phyloP scores from a whole-genome alignment of 2,888 invertebrate genomes.

The Herminia tarsipennalis region DNA sequence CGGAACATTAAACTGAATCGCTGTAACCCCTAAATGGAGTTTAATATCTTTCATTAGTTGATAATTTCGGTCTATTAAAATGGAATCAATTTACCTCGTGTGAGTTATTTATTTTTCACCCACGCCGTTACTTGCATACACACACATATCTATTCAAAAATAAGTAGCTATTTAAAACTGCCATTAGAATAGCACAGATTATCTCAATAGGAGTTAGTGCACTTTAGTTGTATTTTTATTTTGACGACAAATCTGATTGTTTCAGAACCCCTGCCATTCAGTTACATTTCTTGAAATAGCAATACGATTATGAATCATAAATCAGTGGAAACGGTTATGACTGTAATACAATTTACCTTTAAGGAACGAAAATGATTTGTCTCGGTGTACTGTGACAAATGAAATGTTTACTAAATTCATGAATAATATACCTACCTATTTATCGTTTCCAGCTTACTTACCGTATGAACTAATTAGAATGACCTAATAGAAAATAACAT shows the following conservation, averaged over 20 bases:
- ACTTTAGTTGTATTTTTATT: too few relatives aligned
- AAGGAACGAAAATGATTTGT: conserved; percentile 56
- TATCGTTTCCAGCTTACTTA: conserved; percentile 37
- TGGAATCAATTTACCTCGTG: conserved; percentile 49
- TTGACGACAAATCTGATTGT: too few relatives aligned
- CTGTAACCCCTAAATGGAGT: conserved; percentile 50
- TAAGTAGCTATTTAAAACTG: too few relatives aligned
- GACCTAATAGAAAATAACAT: too few relatives aligned
- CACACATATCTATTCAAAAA: background rate
- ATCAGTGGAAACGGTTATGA: conserved; percentile 12
- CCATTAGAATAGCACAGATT: background rate
- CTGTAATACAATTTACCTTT: conserved; percentile 27
- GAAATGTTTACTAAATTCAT: conserved; percentile 59
- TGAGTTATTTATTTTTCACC: conserved; percentile 49
- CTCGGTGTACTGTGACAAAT: conserved; percentile 52
- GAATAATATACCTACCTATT: conserved; percentile 56
- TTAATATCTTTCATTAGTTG: conserved; percentile 53
- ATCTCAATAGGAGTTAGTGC: background rate
- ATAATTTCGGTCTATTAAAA: conserved; percentile 49
- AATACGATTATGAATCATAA: conserved; percentile 51
- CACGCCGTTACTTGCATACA: conserved; percentile 36
- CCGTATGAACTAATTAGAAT: too few relatives aligned
- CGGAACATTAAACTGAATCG: conserved; percentile 51
- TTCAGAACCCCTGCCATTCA: conserved; percentile 33
- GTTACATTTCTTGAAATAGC: conserved; percentile 49